Conservation (phyloP, 2,797 vertebrate genomes). For the Tympanoctomys barrerae region DNA sequence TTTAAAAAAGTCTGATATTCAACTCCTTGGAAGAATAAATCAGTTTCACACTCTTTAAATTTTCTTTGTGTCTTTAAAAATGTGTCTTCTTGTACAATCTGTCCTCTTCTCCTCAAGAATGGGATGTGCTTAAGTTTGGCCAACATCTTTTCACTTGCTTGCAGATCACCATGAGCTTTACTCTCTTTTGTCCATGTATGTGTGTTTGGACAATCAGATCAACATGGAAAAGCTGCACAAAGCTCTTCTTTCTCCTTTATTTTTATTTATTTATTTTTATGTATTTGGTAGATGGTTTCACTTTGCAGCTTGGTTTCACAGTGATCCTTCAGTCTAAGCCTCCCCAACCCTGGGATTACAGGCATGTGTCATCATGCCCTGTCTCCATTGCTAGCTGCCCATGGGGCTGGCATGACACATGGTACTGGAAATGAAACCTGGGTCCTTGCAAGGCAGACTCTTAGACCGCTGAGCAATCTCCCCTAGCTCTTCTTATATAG, state of each 20-base stretch:
- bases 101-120: not conserved
- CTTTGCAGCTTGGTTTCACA: too few species aligned
- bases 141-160: not conserved
- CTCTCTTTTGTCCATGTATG: not conserved
- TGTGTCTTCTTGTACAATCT: not conserved
- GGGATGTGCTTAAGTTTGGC: not conserved
- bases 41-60: not conserved
- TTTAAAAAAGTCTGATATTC: not conserved
- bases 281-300: too few species aligned
- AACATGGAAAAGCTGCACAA: not conserved
- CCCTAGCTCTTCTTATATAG: not conserved
- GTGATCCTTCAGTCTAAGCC: too few species aligned
- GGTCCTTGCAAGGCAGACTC: too few species aligned
- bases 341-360: too few species aligned
- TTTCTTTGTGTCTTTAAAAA: not conserved
- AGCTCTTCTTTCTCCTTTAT: too few species aligned
- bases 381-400: too few species aligned
- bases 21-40: not conserved
- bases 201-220: not conserved
- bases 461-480: too few species aligned
- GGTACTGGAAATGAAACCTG: too few species aligned
- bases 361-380: too few species aligned
- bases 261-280: too few species aligned
- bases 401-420: too few species aligned
- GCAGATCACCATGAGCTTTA: not conserved